Base-by-base conservation (phyloP, 2,888 invertebrate species). In the Synergus itoensis region DNA sequence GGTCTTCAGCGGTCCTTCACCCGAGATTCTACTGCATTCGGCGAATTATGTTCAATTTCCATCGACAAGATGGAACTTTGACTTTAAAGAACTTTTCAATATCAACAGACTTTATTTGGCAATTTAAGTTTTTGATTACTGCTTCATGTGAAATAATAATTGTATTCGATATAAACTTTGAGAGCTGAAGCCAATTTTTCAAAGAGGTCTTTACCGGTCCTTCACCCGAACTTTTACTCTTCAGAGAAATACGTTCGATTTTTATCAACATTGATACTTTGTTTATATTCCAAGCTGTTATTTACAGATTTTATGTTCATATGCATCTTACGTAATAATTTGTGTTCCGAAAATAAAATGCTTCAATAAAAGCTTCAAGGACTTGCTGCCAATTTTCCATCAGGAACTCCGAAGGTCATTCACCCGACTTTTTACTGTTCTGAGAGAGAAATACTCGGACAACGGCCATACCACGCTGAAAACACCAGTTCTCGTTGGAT, bases 341-440 rank as follows among this genome's bases (percentile, higher is more conserved):
- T 7, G 1, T n/a, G 9, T 18, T 53, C n/a, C n/a, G 7, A 53
- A 53, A 18, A 53, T 53, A 9, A 53, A n/a, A 53, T n/a, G 8
- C 9, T 48, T 53, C 9, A 9, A n/a, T n/a, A 53, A 53, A 8
- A n/a, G 53, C 2, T 53, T 48, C 3, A 53, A 9, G n/a, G 8
- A n/a, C n/a, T n/a, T 53, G 18, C 2, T 53, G 9, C 53, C 53
- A n/a, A 53, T 53, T 53, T n/a, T 53, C 53, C 53, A 18, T 53
- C 9, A 53, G 2, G 53, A 18, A n/a, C n/a, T n/a, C n/a, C n/a
- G 81, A 79, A 81, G 79, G 77, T 80, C 82, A 80, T 82, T 83
- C 82, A 76, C 81, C 76, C 77, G 81, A 83, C 83, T 83, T 85
- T 85, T 84, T 85, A 84, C 83, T 83, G 82, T 83, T 81, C 82